Evolutionary conservation across 1,140 invertebrate genomes (phyloP).

Genomic region (Samia ricini): DNA sequence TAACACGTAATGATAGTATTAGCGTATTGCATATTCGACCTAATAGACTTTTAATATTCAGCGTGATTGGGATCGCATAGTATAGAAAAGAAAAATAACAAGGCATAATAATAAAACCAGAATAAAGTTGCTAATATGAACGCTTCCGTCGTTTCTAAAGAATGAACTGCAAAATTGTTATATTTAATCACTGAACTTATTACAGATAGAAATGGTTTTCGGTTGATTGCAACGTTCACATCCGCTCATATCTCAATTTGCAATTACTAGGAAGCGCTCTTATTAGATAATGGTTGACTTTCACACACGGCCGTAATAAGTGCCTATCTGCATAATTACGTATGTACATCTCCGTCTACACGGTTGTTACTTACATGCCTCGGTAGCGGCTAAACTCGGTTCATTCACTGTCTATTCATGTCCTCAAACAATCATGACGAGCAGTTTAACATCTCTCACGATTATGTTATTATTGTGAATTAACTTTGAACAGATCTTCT

Average conservation of each 20-base stretch:
- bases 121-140: not conserved
- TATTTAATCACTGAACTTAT: not conserved
- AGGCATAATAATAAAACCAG: not conserved
- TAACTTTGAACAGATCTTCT: slow-evolving; percentile 51
- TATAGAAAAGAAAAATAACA: not conserved
- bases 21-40: too few relatives aligned
- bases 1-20: too few relatives aligned
- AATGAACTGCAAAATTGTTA: not conserved
- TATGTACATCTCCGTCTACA: too few relatives aligned
- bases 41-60: too few relatives aligned
- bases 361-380: slow-evolving; percentile 12
- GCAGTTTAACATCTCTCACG: slow-evolving; percentile 60
- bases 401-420: slow-evolving; percentile 51
- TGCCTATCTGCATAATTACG: not conserved
- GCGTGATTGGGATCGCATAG: not conserved
- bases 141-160: too few relatives aligned
- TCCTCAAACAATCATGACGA: slow-evolving; percentile 57
- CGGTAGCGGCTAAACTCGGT: slow-evolving; percentile 30
- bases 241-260: not conserved
- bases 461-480: slow-evolving; percentile 53
- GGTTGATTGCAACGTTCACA: not conserved
- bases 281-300: slow-evolving; percentile 1
- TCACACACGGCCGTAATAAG: not conserved
- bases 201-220: not conserved
- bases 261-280: not conserved